Conservation (phyloP, 2,113 vertebrate genomes). For the Macaca mulatta region DNA sequence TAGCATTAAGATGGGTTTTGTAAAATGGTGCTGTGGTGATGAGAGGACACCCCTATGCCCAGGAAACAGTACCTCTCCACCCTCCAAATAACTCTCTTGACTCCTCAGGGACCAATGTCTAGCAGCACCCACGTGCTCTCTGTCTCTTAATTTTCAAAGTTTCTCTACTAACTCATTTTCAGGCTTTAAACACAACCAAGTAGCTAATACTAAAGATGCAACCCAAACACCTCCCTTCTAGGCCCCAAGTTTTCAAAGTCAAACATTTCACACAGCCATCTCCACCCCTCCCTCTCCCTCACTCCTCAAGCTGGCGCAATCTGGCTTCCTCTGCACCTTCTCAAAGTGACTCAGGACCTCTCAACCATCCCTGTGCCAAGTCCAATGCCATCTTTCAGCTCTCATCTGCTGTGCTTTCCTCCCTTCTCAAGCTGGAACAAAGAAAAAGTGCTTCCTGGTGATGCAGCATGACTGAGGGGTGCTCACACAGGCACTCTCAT, state of each 20-base stretch:
- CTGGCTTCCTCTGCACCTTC: neutral
- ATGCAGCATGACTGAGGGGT: neutral
- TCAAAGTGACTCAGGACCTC: neutral
- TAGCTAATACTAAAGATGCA: neutral
- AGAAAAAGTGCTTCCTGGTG: neutral
- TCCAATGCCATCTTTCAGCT: neutral
- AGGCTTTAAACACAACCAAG: neutral
- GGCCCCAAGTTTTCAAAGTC: neutral
- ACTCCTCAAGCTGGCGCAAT: neutral
- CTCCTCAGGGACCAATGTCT: neutral
- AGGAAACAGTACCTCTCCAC: neutral
- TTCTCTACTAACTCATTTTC: neutral
- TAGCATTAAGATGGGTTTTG: neutral
- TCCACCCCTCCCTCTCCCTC: neutral
- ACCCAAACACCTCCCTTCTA: neutral
- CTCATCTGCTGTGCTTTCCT: neutral
- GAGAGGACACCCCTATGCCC: neutral
- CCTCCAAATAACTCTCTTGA: rapidly evolving
- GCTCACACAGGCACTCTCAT: neutral
- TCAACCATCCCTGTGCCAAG: neutral
- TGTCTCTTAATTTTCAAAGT: neutral
- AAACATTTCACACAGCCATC: neutral
- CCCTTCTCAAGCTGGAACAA: too few relatives aligned
- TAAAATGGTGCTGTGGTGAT: neutral
- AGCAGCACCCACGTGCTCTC: neutral